Percentiles rank a stretch among this genome's conserved stretches.
phyloP scores from a whole-genome alignment of 2,113 vertebrate species.

The Onychostoma macrolepis region DNA sequence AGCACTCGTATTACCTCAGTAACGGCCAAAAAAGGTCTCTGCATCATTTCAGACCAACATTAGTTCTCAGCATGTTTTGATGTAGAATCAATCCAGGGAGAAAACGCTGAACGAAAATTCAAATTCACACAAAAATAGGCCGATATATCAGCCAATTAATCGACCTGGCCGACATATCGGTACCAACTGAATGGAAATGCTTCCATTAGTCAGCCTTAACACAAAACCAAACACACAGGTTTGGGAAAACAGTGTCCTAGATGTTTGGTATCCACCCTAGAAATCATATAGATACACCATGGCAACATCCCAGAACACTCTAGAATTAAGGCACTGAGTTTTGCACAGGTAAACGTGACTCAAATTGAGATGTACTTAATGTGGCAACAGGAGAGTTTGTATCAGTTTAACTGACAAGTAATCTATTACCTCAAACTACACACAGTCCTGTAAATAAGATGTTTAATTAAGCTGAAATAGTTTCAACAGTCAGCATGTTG shows the following conservation, averaged over 20 bases:
- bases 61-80: slow-evolving; percentile 34
- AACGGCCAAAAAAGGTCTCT: slow-evolving; percentile 23
- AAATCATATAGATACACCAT: background rate
- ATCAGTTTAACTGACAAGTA: background rate
- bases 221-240: background rate
- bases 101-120: background rate
- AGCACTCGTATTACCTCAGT: slow-evolving; percentile 4
- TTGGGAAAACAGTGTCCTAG: background rate
- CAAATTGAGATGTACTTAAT: background rate
- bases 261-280: background rate
- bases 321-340: background rate
- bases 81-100: slow-evolving; percentile 9
- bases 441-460: background rate
- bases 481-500: background rate
- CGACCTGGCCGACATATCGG: background rate
- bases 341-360: background rate
- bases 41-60: slow-evolving; percentile 13
- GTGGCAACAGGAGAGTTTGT: background rate
- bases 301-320: background rate
- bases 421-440: background rate
- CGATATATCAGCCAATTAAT: background rate
- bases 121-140: background rate
- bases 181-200: background rate
- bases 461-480: slow-evolving; percentile 9
- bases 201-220: background rate